Evolutionary conservation across 2,797 vertebrate genomes (phyloP).

Genomic region (Chaetodon trifasciatus): DNA sequence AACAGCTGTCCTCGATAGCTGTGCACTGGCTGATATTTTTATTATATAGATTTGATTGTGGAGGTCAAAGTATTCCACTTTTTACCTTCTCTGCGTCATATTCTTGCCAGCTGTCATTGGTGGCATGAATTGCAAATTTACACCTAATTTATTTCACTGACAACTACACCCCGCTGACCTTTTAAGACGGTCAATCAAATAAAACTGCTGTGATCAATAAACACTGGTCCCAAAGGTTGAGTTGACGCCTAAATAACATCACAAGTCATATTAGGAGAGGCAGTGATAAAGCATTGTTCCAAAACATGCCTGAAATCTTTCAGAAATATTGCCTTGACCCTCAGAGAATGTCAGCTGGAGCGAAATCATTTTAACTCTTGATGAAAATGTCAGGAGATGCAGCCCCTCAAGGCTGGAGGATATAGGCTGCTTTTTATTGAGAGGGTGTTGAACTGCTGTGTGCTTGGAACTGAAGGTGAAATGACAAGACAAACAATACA

Average conservation of each 20-base stretch:
- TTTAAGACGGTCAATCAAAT: constrained; percentile 30
- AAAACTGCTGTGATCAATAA: constrained; percentile 20
- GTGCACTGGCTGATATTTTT: not conserved
- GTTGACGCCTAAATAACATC: constrained; percentile 11
- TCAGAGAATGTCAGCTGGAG: constrained; percentile 53
- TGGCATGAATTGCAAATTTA: constrained; percentile 12
- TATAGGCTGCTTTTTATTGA: constrained; percentile 52
- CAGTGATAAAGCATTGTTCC: constrained; percentile 22
- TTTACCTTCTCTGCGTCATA: not conserved
- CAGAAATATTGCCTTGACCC: constrained; percentile 56
- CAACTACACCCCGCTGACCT: not conserved
- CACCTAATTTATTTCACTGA: constrained; percentile 6
- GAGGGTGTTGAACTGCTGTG: constrained; percentile 41
- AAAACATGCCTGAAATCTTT: constrained; percentile 44
- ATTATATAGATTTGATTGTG: not conserved
- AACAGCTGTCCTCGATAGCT: not conserved
- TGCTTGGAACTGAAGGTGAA: constrained; percentile 63
- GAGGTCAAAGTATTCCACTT: not conserved
- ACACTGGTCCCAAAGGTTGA: not conserved
- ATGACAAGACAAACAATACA: constrained; percentile 51
- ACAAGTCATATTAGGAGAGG: constrained; percentile 7
- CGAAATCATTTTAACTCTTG: constrained; percentile 59
- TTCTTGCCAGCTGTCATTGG: not conserved
- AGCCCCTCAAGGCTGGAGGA: constrained; percentile 35
- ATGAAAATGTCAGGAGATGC: constrained; percentile 67